Evolutionary conservation across 2,888 invertebrate species (phyloP).

Genomic region (Athripsodes cinereus): DNA sequence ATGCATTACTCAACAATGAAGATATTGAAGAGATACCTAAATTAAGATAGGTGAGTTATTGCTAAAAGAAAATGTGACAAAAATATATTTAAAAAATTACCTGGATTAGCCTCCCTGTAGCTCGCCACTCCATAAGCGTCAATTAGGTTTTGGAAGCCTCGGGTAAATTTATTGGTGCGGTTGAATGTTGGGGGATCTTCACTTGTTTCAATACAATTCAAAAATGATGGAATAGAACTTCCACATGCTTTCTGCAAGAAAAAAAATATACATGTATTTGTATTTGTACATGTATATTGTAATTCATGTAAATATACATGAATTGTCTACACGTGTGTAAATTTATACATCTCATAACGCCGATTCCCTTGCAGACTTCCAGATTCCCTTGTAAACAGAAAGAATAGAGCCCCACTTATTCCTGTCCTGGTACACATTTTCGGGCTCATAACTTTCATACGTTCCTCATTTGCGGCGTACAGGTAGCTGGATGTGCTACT

Average conservation of each 20-base stretch:
- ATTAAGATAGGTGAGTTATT: not conserved
- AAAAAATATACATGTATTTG: too few relatives aligned
- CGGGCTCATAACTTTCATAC: too few relatives aligned
- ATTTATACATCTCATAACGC: too few relatives aligned
- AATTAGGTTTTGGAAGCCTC: conserved; percentile 87
- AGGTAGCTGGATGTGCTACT: too few relatives aligned
- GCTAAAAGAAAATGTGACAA: not conserved
- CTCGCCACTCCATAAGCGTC: conserved; percentile 90
- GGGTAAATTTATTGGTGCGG: conserved; percentile 87
- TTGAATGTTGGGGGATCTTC: conserved; percentile 89
- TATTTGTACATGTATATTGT: too few relatives aligned
- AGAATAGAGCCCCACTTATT: too few relatives aligned
- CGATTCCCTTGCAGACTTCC: too few relatives aligned
- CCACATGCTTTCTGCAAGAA: conserved; percentile 63
- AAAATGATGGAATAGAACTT: conserved; percentile 85
- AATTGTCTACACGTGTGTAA: too few relatives aligned
- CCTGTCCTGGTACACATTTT: too few relatives aligned
- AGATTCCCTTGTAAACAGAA: too few relatives aligned
- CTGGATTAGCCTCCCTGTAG: conserved; percentile 89
- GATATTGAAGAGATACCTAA: not conserved
- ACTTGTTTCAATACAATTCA: conserved; percentile 78
- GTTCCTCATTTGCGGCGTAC: too few relatives aligned
- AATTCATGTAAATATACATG: too few relatives aligned
- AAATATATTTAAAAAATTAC: conserved; percentile 37
- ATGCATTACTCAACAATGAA: not conserved